Evolutionary conservation across 2,113 vertebrate genomes (phyloP).

Genomic region (Ceuthmochares aereus): DNA sequence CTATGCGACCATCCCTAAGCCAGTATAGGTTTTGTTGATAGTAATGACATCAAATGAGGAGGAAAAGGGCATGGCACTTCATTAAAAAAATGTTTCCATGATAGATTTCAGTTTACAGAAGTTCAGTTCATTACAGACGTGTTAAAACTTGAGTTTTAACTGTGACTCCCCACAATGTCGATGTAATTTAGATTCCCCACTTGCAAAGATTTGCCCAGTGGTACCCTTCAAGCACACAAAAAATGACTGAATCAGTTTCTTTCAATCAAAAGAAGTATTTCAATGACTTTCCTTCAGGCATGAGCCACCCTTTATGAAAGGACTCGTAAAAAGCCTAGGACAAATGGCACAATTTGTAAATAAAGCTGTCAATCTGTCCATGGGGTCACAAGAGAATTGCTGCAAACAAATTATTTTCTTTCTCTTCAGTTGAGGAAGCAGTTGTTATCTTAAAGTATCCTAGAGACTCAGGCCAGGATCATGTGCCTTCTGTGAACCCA

Average conservation of each 20-base stretch:
- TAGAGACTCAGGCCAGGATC: not conserved
- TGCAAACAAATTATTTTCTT: not conserved
- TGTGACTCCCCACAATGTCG: not conserved
- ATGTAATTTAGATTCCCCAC: not conserved
- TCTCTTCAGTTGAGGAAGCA: not conserved
- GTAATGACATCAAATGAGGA: not conserved
- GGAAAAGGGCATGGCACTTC: not conserved
- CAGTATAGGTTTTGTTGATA: not conserved
- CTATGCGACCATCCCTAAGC: not conserved
- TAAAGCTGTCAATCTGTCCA: constrained; percentile 32
- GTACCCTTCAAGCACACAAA: not conserved
- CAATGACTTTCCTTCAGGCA: constrained; percentile 31
- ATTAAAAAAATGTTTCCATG: not conserved
- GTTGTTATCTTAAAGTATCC: not conserved
- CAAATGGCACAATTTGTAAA: constrained; percentile 52
- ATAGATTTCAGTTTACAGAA: not conserved
- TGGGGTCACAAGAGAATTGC: not conserved
- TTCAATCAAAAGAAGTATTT: constrained; percentile 39
- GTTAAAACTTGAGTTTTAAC: not conserved
- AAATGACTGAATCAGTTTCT: constrained; percentile 30
- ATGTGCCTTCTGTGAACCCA: not conserved
- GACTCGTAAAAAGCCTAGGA: constrained; percentile 48
- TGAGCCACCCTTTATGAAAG: constrained; percentile 13
- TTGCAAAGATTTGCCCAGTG: constrained; percentile 21
- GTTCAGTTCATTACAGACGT: not conserved